Conservation (phyloP, 2,113 vertebrate genomes). For the Mesitornis unicolor region DNA sequence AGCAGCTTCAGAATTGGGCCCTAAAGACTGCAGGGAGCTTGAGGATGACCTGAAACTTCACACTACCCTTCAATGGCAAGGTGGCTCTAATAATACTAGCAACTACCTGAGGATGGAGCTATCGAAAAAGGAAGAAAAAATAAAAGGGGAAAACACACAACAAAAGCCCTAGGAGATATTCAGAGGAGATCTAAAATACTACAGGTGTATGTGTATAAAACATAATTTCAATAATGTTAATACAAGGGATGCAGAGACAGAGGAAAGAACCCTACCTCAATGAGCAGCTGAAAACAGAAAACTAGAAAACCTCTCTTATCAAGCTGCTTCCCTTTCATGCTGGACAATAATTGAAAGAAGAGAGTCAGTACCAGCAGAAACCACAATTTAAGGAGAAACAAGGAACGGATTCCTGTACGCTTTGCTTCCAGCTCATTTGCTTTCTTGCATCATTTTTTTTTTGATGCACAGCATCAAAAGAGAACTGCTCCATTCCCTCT, state of each 20-base stretch:
- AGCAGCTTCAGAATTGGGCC: not conserved
- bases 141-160: not conserved
- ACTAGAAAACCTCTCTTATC: not conserved
- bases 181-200: not conserved
- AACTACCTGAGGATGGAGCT: not conserved
- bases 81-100: not conserved
- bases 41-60: not conserved
- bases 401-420: not conserved
- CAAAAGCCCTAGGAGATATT: not conserved
- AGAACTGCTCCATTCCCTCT: not conserved
- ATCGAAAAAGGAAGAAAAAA: not conserved
- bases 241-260: not conserved
- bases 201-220: not conserved
- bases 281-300: not conserved
- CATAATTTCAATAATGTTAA: not conserved
- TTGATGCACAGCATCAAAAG: not conserved
- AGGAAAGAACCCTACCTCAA: not conserved
- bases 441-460: too few relatives aligned
- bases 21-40: not conserved
- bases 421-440: too few relatives aligned
- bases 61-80: not conserved
- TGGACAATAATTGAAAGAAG: not conserved
- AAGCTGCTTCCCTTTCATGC: not conserved
- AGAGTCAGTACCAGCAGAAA: not conserved
- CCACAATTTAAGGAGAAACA: not conserved